These are phyloP conservation scores for Mus pahari DNA, from an alignment of 2,113 vertebrate species.

Conservation along the genomic window DNA sequence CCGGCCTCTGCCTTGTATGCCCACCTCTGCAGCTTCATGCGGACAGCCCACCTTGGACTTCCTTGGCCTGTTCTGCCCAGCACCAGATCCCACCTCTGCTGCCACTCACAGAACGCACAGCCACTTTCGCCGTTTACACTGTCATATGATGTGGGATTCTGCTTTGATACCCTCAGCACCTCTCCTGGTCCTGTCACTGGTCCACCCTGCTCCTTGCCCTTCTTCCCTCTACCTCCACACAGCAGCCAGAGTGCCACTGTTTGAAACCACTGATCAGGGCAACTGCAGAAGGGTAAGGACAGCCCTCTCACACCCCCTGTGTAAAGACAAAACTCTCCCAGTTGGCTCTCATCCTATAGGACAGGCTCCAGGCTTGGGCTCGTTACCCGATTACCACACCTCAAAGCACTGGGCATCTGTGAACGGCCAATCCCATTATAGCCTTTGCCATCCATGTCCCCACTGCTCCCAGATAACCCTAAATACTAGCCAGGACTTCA, in stretches of 20 bases:
- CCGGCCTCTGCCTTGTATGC: background rate
- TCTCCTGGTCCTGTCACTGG: background rate
- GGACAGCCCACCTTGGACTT: background rate
- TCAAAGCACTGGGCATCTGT: background rate
- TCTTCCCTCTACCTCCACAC: background rate
- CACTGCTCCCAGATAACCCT: background rate
- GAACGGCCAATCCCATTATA: no score
- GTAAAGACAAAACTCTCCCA: background rate
- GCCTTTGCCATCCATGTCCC: background rate
- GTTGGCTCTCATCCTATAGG: background rate
- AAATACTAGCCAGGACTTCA: background rate
- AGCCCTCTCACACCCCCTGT: background rate
- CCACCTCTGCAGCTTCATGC: no score
- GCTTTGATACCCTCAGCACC: background rate
- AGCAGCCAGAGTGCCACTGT: background rate
- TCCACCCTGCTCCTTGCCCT: background rate
- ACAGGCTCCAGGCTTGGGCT: background rate
- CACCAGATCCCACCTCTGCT: background rate
- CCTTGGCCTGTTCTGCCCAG: accelerated
- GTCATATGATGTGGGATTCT: background rate
- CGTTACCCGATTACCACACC: no score
- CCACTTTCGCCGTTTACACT: accelerated
- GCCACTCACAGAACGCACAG: background rate
- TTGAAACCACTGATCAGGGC: background rate
- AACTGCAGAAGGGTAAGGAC: background rate